Conservation (phyloP, 1,140 invertebrate species). For the Ooceraea biroi region DNA sequence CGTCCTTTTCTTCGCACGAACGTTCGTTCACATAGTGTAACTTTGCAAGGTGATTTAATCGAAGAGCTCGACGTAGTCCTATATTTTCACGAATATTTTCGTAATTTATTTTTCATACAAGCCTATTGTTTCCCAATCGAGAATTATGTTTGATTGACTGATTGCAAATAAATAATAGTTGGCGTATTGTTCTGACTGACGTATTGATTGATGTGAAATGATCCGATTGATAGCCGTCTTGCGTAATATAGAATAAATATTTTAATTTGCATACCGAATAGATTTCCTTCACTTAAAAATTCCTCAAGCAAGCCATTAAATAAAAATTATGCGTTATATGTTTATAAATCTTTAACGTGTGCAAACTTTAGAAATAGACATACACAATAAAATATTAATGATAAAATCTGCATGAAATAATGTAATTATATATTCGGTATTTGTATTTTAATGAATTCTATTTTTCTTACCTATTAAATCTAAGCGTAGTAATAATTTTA, state of each 20-base stretch:
- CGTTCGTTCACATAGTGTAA: constrained; percentile 15
- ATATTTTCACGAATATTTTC: neutral
- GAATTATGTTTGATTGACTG: constrained; percentile 37
- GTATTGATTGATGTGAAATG: constrained; percentile 18
- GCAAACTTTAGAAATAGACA: neutral
- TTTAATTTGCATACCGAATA: constrained; percentile 13
- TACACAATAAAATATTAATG: too few species aligned
- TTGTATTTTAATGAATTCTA: neutral
- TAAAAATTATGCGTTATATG: constrained; percentile 1
- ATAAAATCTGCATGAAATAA: neutral
- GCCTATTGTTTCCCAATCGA: neutral
- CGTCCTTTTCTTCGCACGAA: neutral
- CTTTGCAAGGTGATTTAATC: constrained; percentile 11
- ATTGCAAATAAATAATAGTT: constrained; percentile 45
- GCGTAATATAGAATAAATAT: constrained; percentile 39
- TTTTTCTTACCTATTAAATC: neutral
- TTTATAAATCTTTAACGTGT: constrained; percentile 9
- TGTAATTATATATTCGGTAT: neutral
- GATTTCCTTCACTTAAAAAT: neutral
- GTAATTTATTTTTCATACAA: constrained; percentile 50
- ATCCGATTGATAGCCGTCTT: constrained; percentile 9
- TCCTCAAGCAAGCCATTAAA: neutral
- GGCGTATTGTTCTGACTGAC: constrained; percentile 18
- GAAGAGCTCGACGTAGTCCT: neutral
- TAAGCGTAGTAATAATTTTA: neutral